Evolutionary conservation across 2,888 invertebrate species (phyloP).

Genomic region (Acholoe squamosa): DNA sequence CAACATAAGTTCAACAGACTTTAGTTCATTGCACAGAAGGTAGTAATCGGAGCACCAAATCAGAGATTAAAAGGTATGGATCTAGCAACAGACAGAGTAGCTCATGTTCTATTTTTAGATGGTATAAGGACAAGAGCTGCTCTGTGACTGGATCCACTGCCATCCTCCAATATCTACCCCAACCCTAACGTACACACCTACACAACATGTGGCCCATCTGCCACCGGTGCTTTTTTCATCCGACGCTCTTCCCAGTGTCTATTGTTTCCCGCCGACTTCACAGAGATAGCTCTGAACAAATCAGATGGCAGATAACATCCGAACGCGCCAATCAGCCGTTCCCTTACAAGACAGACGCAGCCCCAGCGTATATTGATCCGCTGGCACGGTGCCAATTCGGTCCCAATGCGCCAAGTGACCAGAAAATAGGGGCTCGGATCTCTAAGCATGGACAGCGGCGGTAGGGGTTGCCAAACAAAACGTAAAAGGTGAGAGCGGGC

Average conservation of each 20-base stretch:
- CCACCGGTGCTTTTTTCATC: not conserved
- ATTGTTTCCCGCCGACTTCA: slow-evolving; percentile 27
- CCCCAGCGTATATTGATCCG: not conserved
- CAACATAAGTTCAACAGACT: no score
- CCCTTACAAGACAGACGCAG: not conserved
- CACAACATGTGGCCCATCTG: slow-evolving; percentile 27
- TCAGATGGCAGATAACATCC: not conserved
- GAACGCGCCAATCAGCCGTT: not conserved
- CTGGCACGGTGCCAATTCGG: slow-evolving; percentile 5
- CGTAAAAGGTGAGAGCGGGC: not conserved
- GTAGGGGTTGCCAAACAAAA: not conserved
- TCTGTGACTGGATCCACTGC: no score
- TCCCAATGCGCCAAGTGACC: not conserved
- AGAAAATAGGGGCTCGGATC: not conserved
- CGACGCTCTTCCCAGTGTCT: not conserved
- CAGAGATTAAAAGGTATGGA: no score
- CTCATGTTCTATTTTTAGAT: no score
- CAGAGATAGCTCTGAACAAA: not conserved
- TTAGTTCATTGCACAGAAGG: no score
- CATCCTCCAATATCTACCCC: not conserved
- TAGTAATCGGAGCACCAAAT: no score
- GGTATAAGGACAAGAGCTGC: no score
- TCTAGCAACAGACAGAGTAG: no score
- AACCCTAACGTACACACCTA: not conserved
- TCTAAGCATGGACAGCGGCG: not conserved